Evolutionary conservation across 2,797 vertebrate species (phyloP), one percentile per base, ranked within the genome.

Genomic region (Octomys mimax): DNA sequence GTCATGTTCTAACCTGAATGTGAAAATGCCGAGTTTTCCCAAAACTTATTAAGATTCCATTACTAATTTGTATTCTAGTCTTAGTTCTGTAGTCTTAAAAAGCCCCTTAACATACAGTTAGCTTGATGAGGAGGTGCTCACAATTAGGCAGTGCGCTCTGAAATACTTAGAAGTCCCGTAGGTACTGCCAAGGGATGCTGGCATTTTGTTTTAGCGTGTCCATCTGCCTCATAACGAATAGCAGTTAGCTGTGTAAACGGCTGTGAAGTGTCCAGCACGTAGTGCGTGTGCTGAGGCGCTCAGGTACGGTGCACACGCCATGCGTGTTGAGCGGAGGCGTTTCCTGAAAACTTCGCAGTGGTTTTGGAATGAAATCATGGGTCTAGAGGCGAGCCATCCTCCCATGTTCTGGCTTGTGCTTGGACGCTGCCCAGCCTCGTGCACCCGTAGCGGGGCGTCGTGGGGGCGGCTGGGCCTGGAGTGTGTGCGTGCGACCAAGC

Each of bases 41-140:
- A 18, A 89, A 95, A 82, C 21, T 16, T 94, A 31, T 54, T 1
- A 64, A 81, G 13, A 14, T 79, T 13, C 1, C 28, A 42, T 75
- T 93, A 82, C 81, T 95, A 66, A 84, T 68, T 83, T 87, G 80
- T 79, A 42, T 91, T 94, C 39, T 75, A 79, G 19, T 71, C 70
- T 96, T 87, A 85, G 36, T 87, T 88, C 18, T 80, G 1, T 70
- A 14, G 57, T 92, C 28, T 87, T 94, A 78, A 71, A 92, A 91
- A 86, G 21, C 0, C 36, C 57, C 81, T 78, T 75, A 87, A 96
- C 94, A 87, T 71, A 86, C 2, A 73, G 2, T 83, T 19, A 39
- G 10, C 13, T 84, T 81, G 21, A 70, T 85, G 39, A 87, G 24
- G 14, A 61, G 5, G 33, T 42, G 70, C 24, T 95, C 85, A 54